phyloP scores from a whole-genome alignment of 2,113 vertebrate species.

The Albula glossodonta region DNA sequence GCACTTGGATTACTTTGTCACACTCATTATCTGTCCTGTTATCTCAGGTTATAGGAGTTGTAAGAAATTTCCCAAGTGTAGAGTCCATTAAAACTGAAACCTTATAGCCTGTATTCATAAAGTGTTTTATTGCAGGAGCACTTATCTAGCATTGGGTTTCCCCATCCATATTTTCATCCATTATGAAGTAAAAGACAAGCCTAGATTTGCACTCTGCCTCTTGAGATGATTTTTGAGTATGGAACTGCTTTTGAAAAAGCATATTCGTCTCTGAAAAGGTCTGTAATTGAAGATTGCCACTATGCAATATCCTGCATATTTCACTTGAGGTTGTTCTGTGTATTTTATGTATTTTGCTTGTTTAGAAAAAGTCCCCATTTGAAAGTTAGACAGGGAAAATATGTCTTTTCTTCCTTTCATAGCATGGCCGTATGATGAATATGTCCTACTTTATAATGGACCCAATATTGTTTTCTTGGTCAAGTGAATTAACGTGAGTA shows the following conservation, averaged over 20 bases:
- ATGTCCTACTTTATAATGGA: not conserved
- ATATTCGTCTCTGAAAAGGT: no score
- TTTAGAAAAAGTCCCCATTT: not conserved
- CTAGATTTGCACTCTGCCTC: no score
- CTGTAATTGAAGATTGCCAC: no score
- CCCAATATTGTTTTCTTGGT: not conserved
- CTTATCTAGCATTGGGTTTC: not conserved
- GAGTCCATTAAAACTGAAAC: not conserved
- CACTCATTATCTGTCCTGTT: not conserved
- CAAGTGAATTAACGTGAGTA: not conserved
- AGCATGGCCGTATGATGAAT: not conserved
- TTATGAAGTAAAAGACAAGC: no score
- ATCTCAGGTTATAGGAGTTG: not conserved
- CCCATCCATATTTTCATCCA: not conserved
- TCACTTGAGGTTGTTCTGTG: not conserved
- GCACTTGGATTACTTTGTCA: not conserved
- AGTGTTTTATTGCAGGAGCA: no score
- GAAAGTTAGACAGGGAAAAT: not conserved
- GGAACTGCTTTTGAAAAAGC: no score
- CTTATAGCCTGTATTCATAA: no score
- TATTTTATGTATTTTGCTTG: not conserved
- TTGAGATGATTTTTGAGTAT: no score
- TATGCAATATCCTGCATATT: not conserved
- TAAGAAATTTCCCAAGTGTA: not conserved
- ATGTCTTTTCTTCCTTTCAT: not conserved